These are phyloP conservation scores for Aphaenogaster floridana DNA, from an alignment of 1,140 invertebrate genomes.

Conservation along the genomic window DNA sequence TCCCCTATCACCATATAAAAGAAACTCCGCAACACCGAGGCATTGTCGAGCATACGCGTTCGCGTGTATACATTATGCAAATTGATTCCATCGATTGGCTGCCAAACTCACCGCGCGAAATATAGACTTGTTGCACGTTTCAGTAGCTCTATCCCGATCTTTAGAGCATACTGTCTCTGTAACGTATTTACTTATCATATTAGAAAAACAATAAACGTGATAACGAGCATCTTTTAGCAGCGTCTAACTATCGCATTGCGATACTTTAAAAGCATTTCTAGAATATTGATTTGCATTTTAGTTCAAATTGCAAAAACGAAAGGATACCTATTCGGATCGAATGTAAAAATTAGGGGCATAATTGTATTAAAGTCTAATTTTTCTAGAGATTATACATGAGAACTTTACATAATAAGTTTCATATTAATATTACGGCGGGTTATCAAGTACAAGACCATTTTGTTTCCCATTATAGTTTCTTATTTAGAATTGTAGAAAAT, in stretches of 20 bases:
- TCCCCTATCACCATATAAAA: slow-evolving; percentile 45
- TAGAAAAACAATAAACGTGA: background rate
- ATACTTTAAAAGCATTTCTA: slow-evolving; percentile 34
- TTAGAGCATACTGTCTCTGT: background rate
- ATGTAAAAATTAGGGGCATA: background rate
- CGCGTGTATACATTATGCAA: slow-evolving; percentile 79
- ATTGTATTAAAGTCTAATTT: background rate
- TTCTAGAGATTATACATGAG: background rate
- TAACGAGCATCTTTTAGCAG: slow-evolving; percentile 35
- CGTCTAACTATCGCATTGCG: background rate
- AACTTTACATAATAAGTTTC: slow-evolving; percentile 10
- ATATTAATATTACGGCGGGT: background rate
- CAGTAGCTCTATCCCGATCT: slow-evolving; percentile 43
- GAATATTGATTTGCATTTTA: background rate
- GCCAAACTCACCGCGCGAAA: slow-evolving; percentile 44
- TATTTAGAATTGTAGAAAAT: background rate
- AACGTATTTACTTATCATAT: slow-evolving; percentile 49
- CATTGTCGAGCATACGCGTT: slow-evolving; percentile 72
- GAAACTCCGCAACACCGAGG: slow-evolving; percentile 58
- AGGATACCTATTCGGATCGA: background rate
- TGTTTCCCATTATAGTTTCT: background rate
- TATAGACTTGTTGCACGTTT: slow-evolving; percentile 76
- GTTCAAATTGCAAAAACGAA: background rate
- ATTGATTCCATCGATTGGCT: slow-evolving; percentile 80
- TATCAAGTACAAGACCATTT: background rate